These are phyloP conservation scores for Porphyrio hochstetteri DNA, from an alignment of 2,113 vertebrate species.

Conservation along the genomic window DNA sequence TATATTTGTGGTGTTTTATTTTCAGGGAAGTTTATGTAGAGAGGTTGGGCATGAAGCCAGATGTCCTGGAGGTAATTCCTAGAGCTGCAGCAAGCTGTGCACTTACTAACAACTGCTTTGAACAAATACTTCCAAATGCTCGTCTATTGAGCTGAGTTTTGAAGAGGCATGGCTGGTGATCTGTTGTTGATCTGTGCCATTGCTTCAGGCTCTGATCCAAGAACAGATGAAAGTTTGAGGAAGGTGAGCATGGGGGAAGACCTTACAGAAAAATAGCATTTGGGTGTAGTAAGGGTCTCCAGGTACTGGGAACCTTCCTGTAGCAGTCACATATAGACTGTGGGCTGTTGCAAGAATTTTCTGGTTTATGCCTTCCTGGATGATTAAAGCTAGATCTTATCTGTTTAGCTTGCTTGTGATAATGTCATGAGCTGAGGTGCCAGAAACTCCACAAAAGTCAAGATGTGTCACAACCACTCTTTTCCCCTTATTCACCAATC, in stretches of 20 bases:
- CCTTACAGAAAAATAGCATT: neutral
- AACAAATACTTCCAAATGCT: conserved; percentile 8
- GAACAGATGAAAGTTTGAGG: neutral
- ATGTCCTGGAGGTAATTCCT: conserved; percentile 61
- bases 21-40: conserved; percentile 23
- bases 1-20: conserved; percentile 41
- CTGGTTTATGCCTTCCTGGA: neutral
- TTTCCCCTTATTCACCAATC: neutral
- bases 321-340: neutral
- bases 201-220: neutral
- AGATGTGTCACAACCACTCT: neutral
- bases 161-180: neutral
- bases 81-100: neutral
- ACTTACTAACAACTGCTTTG: neutral
- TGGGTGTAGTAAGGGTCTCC: no score
- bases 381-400: neutral
- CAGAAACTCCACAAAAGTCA: neutral
- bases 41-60: conserved; percentile 37
- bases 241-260: neutral
- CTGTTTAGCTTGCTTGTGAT: neutral
- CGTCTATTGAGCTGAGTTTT: neutral
- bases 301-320: neutral
- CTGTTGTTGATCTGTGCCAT: neutral
- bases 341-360: neutral
- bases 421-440: neutral